Percentiles rank a stretch among this genome's conserved stretches.
phyloP scores from a whole-genome alignment of 2,113 vertebrate genomes.

The Lanius ludovicianus region DNA sequence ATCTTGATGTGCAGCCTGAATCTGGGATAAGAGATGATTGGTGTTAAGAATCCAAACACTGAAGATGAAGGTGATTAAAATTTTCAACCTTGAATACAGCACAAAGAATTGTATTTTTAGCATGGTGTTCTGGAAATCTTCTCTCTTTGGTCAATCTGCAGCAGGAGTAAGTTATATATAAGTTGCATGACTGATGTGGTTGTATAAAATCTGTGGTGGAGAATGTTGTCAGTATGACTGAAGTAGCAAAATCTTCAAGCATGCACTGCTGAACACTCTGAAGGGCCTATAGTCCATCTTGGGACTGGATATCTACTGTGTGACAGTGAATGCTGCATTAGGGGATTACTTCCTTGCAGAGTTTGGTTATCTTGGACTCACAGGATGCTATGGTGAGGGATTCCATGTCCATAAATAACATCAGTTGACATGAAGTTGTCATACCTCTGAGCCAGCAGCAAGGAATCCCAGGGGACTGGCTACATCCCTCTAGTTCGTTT shows the following conservation, averaged over 20 bases:
- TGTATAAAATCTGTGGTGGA: not conserved
- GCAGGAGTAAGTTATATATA: not conserved
- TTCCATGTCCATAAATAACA: rapidly evolving
- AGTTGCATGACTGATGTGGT: not conserved
- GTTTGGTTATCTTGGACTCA: not conserved
- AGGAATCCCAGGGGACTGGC: not conserved
- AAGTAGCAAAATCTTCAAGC: not conserved
- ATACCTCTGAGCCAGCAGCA: not conserved
- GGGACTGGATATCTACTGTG: not conserved
- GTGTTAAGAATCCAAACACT: not conserved
- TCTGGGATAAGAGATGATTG: not conserved
- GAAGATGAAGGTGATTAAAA: not conserved
- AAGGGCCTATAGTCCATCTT: not conserved
- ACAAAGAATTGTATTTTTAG: not conserved
- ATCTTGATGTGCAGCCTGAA: not conserved
- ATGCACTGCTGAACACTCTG: not conserved
- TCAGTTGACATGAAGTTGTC: not conserved
- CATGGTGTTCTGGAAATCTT: not conserved
- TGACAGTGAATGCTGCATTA: not conserved
- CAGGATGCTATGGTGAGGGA: not conserved
- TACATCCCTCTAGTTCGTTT: not conserved
- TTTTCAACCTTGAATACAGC: not conserved
- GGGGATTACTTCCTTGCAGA: not conserved
- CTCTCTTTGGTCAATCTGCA: not conserved
- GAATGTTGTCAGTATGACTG: not conserved